These are phyloP conservation scores for Cinclus cinclus DNA, from an alignment of 2,113 vertebrate species.

Conservation along the genomic window DNA sequence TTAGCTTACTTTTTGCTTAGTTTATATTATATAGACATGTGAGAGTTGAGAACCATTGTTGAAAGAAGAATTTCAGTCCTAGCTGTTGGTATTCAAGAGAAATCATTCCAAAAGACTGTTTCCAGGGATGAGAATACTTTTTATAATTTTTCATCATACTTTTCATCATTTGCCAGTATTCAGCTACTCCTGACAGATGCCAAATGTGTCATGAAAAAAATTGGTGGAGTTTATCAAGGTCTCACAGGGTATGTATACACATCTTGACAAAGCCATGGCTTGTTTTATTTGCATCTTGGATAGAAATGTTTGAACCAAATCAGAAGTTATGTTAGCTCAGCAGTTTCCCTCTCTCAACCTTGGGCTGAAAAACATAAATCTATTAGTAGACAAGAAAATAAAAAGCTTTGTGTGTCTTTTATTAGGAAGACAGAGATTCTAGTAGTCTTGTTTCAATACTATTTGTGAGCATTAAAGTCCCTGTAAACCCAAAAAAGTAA, in stretches of 20 bases:
- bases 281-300: not conserved
- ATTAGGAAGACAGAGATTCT: not conserved
- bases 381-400: not conserved
- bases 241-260: accelerated
- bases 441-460: not conserved
- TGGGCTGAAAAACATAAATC: not conserved
- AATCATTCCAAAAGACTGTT: not conserved
- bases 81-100: not conserved
- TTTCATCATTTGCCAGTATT: not conserved
- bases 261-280: not conserved
- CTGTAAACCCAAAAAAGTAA: not conserved
- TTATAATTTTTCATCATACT: not conserved
- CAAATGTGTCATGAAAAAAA: not conserved
- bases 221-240: not conserved
- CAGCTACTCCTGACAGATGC: not conserved
- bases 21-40: not conserved
- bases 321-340: not conserved
- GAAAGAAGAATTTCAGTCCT: not conserved
- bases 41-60: not conserved
- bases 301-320: not conserved
- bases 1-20: not conserved
- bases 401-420: not conserved
- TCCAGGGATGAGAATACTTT: not conserved
- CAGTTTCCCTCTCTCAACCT: not conserved
- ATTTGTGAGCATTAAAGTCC: not conserved